phyloP scores from a whole-genome alignment of 2,797 vertebrate species.

The Arnoldichthys spilopterus region DNA sequence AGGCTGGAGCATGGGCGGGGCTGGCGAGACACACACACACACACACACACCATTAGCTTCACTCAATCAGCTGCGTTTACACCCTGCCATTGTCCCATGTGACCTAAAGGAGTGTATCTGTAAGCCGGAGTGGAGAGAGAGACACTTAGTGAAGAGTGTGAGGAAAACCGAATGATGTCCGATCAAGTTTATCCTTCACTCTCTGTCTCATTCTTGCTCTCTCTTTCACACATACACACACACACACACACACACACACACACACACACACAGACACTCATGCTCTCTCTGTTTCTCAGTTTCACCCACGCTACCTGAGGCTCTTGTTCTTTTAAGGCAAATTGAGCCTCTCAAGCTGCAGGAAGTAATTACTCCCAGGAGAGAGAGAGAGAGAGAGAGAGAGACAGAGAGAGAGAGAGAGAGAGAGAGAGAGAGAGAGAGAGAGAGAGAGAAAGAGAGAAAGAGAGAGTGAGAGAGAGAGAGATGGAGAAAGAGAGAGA shows the following conservation, averaged over 20 bases:
- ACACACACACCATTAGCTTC: slow-evolving; percentile 31
- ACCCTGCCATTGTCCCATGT: slow-evolving; percentile 8
- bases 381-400: slow-evolving; percentile 75
- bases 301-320: slow-evolving; percentile 74
- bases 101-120: slow-evolving; percentile 6
- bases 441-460: slow-evolving; percentile 75
- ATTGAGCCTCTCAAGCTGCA: slow-evolving; percentile 88
- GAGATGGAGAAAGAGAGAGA: slow-evolving; percentile 80
- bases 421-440: slow-evolving; percentile 71
- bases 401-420: slow-evolving; percentile 80
- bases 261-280: slow-evolving; percentile 23
- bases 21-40: background rate
- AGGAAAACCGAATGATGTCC: background rate
- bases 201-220: slow-evolving; percentile 50
- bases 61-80: slow-evolving; percentile 32
- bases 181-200: background rate
- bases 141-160: background rate
- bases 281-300: slow-evolving; percentile 31
- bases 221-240: slow-evolving; percentile 52
- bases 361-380: slow-evolving; percentile 89
- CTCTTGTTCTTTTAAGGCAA: slow-evolving; percentile 90
- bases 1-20: slow-evolving; percentile 2
- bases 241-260: slow-evolving; percentile 51
- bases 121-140: slow-evolving; percentile 1
- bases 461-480: slow-evolving; percentile 75